Percentiles rank a stretch among this genome's conserved stretches.
Evolutionary conservation across 1,140 invertebrate genomes (phyloP).

Genomic region (Bradynema listronoti): DNA sequence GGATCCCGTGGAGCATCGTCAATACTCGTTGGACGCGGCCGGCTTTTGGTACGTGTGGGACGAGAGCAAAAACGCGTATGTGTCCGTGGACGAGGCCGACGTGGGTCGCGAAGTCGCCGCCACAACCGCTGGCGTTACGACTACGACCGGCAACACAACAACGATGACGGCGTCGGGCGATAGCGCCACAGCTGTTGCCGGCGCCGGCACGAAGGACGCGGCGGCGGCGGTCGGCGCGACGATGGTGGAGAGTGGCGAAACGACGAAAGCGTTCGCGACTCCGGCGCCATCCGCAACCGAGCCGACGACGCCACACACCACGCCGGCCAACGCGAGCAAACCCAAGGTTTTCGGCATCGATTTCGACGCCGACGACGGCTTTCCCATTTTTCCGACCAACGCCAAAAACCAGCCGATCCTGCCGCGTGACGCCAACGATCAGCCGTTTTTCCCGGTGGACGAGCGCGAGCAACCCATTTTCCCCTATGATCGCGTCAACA

Average conservation of each 20-base stretch:
- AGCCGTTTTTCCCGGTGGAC: slow-evolving; percentile 38
- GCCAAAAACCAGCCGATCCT: slow-evolving; percentile 6
- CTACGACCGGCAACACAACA: no score
- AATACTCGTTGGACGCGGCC: slow-evolving; percentile 23
- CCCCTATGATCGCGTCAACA: slow-evolving; percentile 31
- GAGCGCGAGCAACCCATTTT: slow-evolving; percentile 27
- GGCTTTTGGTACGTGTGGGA: slow-evolving; percentile 24
- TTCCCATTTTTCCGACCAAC: slow-evolving; percentile 18
- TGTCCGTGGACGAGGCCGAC: slow-evolving; percentile 8
- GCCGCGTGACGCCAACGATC: slow-evolving; percentile 29
- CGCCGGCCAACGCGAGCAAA: no score
- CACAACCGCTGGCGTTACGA: no score
- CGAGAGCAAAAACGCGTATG: slow-evolving; percentile 16
- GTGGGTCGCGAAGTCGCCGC: no score
- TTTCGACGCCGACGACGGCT: slow-evolving; percentile 31
- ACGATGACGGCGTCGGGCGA: no score
- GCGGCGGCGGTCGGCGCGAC: no score
- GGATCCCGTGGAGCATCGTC: no score
- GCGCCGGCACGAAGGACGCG: no score
- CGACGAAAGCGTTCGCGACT: no score
- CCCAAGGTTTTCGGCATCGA: no score
- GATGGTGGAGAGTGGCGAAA: no score
- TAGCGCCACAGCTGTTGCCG: no score
- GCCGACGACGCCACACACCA: background rate
- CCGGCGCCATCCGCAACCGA: background rate